Conservation (phyloP, 2,888 invertebrate genomes). For the Ochropacha duplaris region DNA sequence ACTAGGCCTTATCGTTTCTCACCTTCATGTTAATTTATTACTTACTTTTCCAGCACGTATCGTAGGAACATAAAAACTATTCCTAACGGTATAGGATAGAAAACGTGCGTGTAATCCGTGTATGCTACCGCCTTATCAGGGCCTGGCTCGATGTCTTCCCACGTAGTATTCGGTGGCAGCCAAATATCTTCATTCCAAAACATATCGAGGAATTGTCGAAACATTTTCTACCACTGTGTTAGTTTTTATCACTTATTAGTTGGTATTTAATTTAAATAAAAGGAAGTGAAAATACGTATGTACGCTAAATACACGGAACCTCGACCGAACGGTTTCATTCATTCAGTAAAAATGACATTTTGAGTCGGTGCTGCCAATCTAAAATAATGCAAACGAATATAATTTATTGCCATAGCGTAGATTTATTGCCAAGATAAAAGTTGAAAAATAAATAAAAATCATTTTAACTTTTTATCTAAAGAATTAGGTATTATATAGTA, state of each 20-base stretch:
- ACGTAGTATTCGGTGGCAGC: slow-evolving; percentile 95
- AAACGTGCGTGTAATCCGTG: slow-evolving; percentile 91
- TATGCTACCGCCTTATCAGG: slow-evolving; percentile 88
- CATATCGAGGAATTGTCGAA: slow-evolving; percentile 68
- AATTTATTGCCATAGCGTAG: neutral
- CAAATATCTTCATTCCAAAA: slow-evolving; percentile 95
- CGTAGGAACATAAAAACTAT: slow-evolving; percentile 89
- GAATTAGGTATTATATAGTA: no score
- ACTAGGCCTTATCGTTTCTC: slow-evolving; percentile 15
- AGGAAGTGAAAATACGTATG: slow-evolving; percentile 16
- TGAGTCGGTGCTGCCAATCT: neutral
- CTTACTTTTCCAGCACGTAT: slow-evolving; percentile 93
- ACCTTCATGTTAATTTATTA: slow-evolving; percentile 31
- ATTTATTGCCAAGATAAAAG: no score
- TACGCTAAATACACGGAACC: slow-evolving; percentile 23
- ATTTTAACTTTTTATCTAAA: no score
- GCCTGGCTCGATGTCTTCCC: slow-evolving; percentile 92
- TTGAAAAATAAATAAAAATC: neutral
- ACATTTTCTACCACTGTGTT: slow-evolving; percentile 45
- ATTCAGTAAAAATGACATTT: slow-evolving; percentile 32
- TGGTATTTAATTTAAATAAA: slow-evolving; percentile 1
- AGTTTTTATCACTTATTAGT: slow-evolving; percentile 5
- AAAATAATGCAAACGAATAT: neutral
- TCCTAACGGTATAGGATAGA: slow-evolving; percentile 93
- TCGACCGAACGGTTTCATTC: slow-evolving; percentile 33